Evolutionary conservation across 2,113 vertebrate species (phyloP), one percentile per base, ranked within the genome.

Genomic region (Recurvirostra avosetta): DNA sequence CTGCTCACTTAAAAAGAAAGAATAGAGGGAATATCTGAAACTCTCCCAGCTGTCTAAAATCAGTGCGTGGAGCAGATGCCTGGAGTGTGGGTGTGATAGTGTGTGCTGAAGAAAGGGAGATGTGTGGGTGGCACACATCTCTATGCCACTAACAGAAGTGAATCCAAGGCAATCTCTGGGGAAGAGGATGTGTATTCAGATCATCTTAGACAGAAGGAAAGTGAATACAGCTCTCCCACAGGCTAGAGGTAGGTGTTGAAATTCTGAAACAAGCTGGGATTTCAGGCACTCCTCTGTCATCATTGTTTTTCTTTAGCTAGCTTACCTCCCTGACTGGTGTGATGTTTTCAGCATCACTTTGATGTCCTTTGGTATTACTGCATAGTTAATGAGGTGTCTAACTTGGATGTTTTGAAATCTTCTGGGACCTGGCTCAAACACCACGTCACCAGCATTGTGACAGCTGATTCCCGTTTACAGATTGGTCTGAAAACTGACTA

Each of bases 81-180:
- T 59, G n/a, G 50, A 59, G 18, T 19, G 12, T 0, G 0, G 21
- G 26, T 36, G 29, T 76, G 40, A 15, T 0, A 19, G 11, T 2
- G 11, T 15, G 13, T 8, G 5, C 25, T 83, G 50, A 63, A 75
- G 61, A 53, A 87, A 38, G 43, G n/a, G 27, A 83, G 23, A 26
- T 49, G 25, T 11, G 32, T 0, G 1, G 8, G 34, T 67, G 27
- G 38, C 53, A n/a, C 25, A 15, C 15, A 26, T 34, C 40, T 45
- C 40, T 67, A 4, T 38, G n/a, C 49, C 11, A 18, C 53, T 45
- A 68, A 50, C 1, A 63, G 36, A 50, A n/a, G 9, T 41, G 59
- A 76, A 78, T 52, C 26, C 22, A 86, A 77, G 34, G 27, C 36
- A 86, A 45, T 34, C 29, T 50, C 49, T 63, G 13, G 21, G 76